Evolutionary conservation across 2,113 vertebrate species (phyloP), one percentile per base, ranked within the genome.

Genomic region (Anolis carolinensis): DNA sequence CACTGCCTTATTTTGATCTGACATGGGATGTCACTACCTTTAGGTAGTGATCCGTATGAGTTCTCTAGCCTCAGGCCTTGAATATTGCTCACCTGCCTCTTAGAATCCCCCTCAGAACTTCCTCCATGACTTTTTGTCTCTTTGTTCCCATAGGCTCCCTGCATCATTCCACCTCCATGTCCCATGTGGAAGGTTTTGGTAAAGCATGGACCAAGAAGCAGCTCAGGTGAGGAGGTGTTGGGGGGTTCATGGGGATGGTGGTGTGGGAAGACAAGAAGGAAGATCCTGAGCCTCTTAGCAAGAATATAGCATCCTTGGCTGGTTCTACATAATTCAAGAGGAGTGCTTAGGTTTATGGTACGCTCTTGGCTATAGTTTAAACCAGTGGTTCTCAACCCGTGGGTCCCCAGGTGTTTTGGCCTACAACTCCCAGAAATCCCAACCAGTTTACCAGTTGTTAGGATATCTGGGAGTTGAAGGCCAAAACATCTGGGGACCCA

Each of bases 151-250:
- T 94, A 98, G 98, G 98, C 87, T 96, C 97, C 86, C 94, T 98
- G 94, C 97, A 96, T 96, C 97, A 97, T 89, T 98, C 97, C 91
- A 97, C 98, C 84, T 98, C 97, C 95, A 97, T 98, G 97, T 98
- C 98, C 93, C 97, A 98, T 93, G 97, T 98, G 96, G 98, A 98
- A 89, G 96, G 97, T 18, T 96, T 96, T 44, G 97, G 97, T 93
- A 97, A 97, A 91, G 96, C 96, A 27, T 97, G 97, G 97, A 96
- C 95, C 92, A 97, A 97, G 94, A 98, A 97, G 74, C 96, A 97
- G 79, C 94, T 97, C 83, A 97, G 97, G 98, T 98, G 92, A 84
- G 93, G 81, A 91, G 7, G 0, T 36, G 70, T 36, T 7, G 7
- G 9, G 32, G 87, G 73, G 18, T n/a, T 44, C 3, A 30, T 4